Conservation (phyloP, 2,888 invertebrate genomes). For the Cephonodes hylas region DNA sequence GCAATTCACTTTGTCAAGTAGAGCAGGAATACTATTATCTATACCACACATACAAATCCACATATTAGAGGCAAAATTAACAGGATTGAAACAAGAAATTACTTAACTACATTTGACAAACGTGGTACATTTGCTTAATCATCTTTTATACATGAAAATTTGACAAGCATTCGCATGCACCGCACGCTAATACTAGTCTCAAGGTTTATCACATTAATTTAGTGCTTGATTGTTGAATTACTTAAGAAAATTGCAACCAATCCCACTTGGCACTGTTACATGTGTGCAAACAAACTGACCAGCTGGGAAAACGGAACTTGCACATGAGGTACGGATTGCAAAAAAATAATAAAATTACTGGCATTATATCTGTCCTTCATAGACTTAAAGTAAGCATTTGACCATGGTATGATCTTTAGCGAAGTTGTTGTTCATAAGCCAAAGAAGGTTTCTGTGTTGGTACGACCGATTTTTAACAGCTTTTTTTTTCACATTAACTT, state of each 20-base stretch:
- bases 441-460: too few relatives aligned
- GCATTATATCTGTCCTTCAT: too few relatives aligned
- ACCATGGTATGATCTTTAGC: too few relatives aligned
- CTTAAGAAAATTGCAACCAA: conserved; percentile 49
- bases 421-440: too few relatives aligned
- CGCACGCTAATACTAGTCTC: conserved; percentile 7
- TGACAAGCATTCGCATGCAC: conserved; percentile 7
- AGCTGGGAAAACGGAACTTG: conserved; percentile 55
- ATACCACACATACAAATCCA: background rate
- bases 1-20: background rate
- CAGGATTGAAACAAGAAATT: background rate
- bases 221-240: conserved; percentile 36
- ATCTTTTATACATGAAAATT: background rate
- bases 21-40: background rate
- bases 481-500: background rate
- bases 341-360: background rate
- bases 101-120: background rate
- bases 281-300: conserved; percentile 43
- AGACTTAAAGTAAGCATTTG: too few relatives aligned
- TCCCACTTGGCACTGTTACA: conserved; percentile 42
- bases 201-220: conserved; percentile 33
- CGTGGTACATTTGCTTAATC: background rate
- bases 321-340: conserved; percentile 34
- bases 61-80: background rate
- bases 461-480: too few relatives aligned